phyloP scores from a whole-genome alignment of 2,113 vertebrate genomes.

The Passer montanus region DNA sequence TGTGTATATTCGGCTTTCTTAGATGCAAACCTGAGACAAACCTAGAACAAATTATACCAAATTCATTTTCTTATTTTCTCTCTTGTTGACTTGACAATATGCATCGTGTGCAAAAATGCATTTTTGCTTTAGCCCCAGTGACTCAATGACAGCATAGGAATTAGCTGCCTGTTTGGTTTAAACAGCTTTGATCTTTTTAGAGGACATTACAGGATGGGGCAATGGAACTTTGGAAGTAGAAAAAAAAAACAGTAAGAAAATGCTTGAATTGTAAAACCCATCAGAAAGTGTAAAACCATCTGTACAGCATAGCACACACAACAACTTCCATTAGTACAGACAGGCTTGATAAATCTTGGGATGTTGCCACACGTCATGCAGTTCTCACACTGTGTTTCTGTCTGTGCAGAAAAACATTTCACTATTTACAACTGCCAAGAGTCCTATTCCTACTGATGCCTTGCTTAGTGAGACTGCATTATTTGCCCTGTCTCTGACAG shows the following conservation, averaged over 20 bases:
- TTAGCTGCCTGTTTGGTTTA: background rate
- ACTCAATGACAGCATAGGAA: background rate
- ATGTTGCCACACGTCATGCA: slow-evolving; percentile 54
- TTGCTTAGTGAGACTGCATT: slow-evolving; percentile 62
- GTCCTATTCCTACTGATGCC: slow-evolving; percentile 54
- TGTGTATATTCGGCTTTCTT: background rate
- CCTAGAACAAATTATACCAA: background rate
- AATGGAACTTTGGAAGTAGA: background rate
- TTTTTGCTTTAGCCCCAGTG: background rate
- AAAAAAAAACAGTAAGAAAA: background rate
- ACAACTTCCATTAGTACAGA: slow-evolving; percentile 60
- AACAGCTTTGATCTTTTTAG: background rate
- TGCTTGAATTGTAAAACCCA: slow-evolving; percentile 40
- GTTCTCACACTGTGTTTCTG: slow-evolving; percentile 55
- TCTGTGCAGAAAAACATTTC: slow-evolving; percentile 60
- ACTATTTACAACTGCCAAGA: slow-evolving; percentile 69
- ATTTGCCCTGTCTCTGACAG: slow-evolving; percentile 72
- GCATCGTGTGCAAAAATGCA: background rate
- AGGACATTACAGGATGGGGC: background rate
- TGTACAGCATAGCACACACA: slow-evolving; percentile 46
- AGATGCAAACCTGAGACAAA: background rate
- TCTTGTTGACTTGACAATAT: background rate
- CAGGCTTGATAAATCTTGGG: slow-evolving; percentile 68
- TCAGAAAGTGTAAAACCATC: slow-evolving; percentile 50
- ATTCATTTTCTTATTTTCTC: background rate